A percentile compares a stretch with the other conserved stretches of the same genome.
Conservation (phyloP, 1,140 invertebrate genomes). For the Anthonomus grandis region DNA sequence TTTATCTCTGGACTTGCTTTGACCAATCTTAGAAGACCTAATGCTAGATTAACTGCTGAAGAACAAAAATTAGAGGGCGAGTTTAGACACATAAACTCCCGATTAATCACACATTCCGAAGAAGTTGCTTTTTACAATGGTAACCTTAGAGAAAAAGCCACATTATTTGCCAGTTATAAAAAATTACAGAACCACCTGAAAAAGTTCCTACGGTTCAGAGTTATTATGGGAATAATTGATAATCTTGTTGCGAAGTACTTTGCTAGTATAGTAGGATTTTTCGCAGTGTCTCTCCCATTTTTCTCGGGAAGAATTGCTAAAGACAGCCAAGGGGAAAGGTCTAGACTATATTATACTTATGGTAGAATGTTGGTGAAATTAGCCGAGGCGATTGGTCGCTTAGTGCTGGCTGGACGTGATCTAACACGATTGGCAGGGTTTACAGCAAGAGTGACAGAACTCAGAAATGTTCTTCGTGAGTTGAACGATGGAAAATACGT, state of each 20-base stretch:
- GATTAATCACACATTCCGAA: constrained; percentile 96
- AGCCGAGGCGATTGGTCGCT: constrained; percentile 92
- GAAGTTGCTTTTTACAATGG: constrained; percentile 98
- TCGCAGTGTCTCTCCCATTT: constrained; percentile 92
- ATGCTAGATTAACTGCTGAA: constrained; percentile 82
- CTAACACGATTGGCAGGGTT: constrained; percentile 91
- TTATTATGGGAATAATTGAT: constrained; percentile 91
- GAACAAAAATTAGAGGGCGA: constrained; percentile 98
- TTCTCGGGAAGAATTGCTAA: constrained; percentile 62
- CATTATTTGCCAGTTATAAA: constrained; percentile 81
- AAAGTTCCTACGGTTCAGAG: constrained; percentile 87
- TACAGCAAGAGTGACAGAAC: constrained; percentile 86
- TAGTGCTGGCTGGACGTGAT: constrained; percentile 91
- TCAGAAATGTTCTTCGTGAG: constrained; percentile 83
- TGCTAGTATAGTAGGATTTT: constrained; percentile 92
- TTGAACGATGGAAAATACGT: constrained; percentile 83
- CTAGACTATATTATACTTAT: constrained; percentile 88
- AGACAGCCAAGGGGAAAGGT: constrained; percentile 50
- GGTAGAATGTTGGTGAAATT: constrained; percentile 96
- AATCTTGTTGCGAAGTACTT: constrained; percentile 97
- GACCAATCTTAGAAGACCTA: constrained; percentile 78
- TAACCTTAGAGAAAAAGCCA: constrained; percentile 84
- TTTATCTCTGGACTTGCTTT: constrained; percentile 77
- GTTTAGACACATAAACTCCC: constrained; percentile 93
- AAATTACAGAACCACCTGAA: constrained; percentile 86